phyloP scores from a whole-genome alignment of 2,797 vertebrate species.

The Etheostoma perlongum region DNA sequence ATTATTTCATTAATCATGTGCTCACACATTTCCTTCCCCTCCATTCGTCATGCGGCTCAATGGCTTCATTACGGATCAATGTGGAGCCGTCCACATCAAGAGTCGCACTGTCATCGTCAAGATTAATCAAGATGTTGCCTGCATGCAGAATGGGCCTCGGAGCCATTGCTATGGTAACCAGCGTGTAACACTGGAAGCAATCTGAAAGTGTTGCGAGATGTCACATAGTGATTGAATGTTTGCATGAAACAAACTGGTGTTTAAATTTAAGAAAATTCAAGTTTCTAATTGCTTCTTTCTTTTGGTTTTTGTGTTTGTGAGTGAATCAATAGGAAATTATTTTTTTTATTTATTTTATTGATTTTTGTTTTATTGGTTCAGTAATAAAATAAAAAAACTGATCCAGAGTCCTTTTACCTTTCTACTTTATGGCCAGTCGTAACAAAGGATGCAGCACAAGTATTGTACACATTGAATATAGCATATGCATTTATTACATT shows the following conservation, averaged over 20 bases:
- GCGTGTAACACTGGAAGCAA: slow-evolving; percentile 39
- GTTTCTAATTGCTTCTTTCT: background rate
- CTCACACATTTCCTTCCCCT: slow-evolving; percentile 76
- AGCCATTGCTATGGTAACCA: slow-evolving; percentile 69
- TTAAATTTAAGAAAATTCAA: slow-evolving; percentile 6
- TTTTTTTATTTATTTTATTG: background rate
- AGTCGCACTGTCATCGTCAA: slow-evolving; percentile 81
- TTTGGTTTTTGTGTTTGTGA: background rate
- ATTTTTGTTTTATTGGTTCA: background rate
- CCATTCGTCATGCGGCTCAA: slow-evolving; percentile 83
- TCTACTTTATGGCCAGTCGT: background rate
- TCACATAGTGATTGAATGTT: slow-evolving; percentile 32
- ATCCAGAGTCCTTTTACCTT: background rate
- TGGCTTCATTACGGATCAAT: slow-evolving; percentile 86
- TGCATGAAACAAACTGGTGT: slow-evolving; percentile 22
- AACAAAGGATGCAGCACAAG: background rate
- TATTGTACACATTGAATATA: background rate
- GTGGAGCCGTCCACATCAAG: slow-evolving; percentile 83
- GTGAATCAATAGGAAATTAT: background rate
- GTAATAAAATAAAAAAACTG: background rate
- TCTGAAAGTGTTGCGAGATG: slow-evolving; percentile 41
- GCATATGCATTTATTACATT: background rate
- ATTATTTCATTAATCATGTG: slow-evolving; percentile 84
- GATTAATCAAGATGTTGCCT: slow-evolving; percentile 89
- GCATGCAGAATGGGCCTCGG: slow-evolving; percentile 71